phyloP scores from a whole-genome alignment of 2,797 vertebrate genomes.

The Sebastolobus altivelis region DNA sequence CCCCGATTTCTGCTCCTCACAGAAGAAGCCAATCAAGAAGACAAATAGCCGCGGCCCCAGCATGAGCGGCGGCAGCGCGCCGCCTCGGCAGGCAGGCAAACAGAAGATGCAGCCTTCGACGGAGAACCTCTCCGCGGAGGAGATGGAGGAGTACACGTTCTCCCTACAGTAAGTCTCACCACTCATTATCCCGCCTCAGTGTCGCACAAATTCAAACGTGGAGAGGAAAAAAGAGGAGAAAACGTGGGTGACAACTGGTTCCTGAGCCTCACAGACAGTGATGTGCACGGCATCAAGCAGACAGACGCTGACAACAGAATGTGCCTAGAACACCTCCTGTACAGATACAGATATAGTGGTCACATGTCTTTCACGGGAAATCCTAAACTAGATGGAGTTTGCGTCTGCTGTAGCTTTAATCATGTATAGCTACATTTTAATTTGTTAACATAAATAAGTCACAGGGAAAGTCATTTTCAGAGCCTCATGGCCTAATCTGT shows the following conservation, averaged over 20 bases:
- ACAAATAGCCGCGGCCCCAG: conserved; percentile 81
- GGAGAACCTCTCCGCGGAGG: conserved; percentile 77
- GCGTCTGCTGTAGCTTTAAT: background rate
- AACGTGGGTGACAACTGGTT: conserved; percentile 50
- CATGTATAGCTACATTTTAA: background rate
- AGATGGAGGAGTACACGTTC: conserved; percentile 86
- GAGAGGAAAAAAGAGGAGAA: background rate
- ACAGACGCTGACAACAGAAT: conserved; percentile 50
- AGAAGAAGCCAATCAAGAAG: conserved; percentile 87
- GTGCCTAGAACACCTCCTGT: conserved; percentile 44
- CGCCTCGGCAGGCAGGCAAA: conserved; percentile 75
- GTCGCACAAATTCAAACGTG: conserved; percentile 37
- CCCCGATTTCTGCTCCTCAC: conserved; percentile 79
- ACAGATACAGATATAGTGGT: conserved; percentile 37
- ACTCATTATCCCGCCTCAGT: conserved; percentile 65
- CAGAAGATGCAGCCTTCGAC: conserved; percentile 68
- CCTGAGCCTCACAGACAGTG: conserved; percentile 46
- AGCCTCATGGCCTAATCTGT: background rate
- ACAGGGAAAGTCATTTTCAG: background rate
- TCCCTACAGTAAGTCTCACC: conserved; percentile 84
- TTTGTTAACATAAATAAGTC: conserved; percentile 25
- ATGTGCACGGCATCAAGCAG: conserved; percentile 45
- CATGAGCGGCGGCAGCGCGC: conserved; percentile 73
- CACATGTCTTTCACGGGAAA: conserved; percentile 17
- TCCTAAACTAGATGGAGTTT: conserved; percentile 24